Conservation (phyloP, 2,888 invertebrate species). For the Rotaria magnacalcarata region DNA sequence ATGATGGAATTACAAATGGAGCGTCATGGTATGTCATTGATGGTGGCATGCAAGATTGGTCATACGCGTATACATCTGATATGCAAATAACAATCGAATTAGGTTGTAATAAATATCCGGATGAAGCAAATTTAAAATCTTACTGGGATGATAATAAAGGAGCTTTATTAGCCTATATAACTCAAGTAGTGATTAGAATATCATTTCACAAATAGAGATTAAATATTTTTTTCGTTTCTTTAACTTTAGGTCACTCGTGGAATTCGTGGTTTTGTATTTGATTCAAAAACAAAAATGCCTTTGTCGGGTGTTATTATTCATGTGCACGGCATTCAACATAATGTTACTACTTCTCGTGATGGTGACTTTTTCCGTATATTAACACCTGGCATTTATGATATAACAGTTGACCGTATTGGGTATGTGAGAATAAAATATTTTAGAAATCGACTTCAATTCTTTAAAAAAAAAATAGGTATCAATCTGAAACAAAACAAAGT, state of each 20-base stretch:
- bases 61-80: slow-evolving; percentile 82
- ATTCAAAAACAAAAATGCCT: slow-evolving; percentile 66
- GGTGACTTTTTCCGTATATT: slow-evolving; percentile 93
- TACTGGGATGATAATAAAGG: slow-evolving; percentile 86
- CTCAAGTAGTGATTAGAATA: slow-evolving; percentile 67
- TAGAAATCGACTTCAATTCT: no score
- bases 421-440: neutral
- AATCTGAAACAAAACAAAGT: slow-evolving; percentile 25
- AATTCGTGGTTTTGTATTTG: slow-evolving; percentile 76
- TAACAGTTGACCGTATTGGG: slow-evolving; percentile 34
- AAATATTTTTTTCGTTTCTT: slow-evolving; percentile 47
- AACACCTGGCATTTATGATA: slow-evolving; percentile 63
- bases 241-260: slow-evolving; percentile 72
- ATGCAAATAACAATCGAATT: slow-evolving; percentile 91
- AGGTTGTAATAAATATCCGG: slow-evolving; percentile 86
- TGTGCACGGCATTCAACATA: slow-evolving; percentile 74
- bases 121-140: slow-evolving; percentile 67
- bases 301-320: slow-evolving; percentile 70
- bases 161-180: slow-evolving; percentile 76
- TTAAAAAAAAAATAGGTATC: neutral
- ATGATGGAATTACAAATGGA: slow-evolving; percentile 86
- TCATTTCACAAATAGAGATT: neutral
- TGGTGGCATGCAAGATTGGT: slow-evolving; percentile 88
- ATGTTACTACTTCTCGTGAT: slow-evolving; percentile 70
- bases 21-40: slow-evolving; percentile 77